Evolutionary conservation across 1,140 invertebrate species (phyloP).

Genomic region (Solenopsis invicta): DNA sequence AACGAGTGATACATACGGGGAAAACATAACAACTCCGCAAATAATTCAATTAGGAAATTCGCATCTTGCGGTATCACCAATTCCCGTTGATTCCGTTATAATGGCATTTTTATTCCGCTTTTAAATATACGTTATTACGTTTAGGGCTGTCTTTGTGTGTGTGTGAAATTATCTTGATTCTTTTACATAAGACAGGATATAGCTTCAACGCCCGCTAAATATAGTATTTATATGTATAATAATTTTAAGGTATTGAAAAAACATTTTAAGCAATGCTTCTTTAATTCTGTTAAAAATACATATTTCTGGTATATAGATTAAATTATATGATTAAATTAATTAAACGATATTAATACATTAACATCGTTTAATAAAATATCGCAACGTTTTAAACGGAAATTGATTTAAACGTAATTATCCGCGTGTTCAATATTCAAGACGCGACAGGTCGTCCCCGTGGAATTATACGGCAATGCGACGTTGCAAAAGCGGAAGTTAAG

Average conservation of each 20-base stretch:
- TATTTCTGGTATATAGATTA: neutral
- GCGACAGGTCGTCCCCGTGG: conserved; percentile 53
- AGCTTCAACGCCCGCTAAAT: neutral
- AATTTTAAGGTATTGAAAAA: neutral
- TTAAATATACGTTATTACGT: neutral
- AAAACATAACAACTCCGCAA: conserved; percentile 34
- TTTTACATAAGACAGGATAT: neutral
- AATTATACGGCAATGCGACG: conserved; percentile 66
- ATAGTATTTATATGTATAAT: neutral
- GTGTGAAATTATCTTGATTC: neutral
- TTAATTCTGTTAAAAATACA: neutral
- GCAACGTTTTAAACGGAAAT: conserved; percentile 6
- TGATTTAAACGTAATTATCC: conserved; percentile 54
- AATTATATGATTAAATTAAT: neutral
- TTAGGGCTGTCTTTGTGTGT: neutral
- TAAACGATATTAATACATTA: neutral
- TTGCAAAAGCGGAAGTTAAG: conserved; percentile 78
- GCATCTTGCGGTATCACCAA: conserved; percentile 19
- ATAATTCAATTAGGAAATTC: conserved; percentile 42
- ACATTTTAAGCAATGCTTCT: neutral
- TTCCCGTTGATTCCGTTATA: neutral
- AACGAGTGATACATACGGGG: conserved; percentile 8
- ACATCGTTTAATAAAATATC: conserved; percentile 1
- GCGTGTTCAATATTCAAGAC: conserved; percentile 70
- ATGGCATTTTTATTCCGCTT: neutral